Conservation (phyloP, 1,140 invertebrate genomes). For the Chionoecetes opilio region DNA sequence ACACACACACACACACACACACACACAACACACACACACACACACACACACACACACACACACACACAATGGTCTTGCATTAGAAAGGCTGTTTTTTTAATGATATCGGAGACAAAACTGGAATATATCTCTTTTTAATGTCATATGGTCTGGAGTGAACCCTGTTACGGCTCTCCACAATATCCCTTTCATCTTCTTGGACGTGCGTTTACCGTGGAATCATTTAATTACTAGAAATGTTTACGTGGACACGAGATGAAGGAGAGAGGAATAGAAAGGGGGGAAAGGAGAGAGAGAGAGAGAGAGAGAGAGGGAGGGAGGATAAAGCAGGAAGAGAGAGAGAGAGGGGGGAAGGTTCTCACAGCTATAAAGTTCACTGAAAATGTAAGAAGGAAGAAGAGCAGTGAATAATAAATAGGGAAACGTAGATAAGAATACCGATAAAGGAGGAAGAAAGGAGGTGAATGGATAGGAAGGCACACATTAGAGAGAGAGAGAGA, state of each 20-base stretch:
- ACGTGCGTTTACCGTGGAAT: not conserved
- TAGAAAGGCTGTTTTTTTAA: no score
- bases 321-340: not conserved
- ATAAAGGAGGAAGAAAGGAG: not conserved
- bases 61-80: no score
- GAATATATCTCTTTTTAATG: not conserved
- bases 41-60: no score
- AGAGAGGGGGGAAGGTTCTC: not conserved
- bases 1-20: no score
- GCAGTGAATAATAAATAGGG: not conserved
- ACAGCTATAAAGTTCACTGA: not conserved
- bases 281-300: not conserved
- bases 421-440: not conserved
- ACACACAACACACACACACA: no score
- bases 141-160: not conserved
- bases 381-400: not conserved
- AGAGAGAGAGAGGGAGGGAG: not conserved
- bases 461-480: no score
- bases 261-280: slow-evolving; percentile 32
- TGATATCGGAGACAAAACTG: no score
- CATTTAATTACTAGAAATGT: slow-evolving; percentile 41
- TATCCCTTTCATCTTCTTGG: not conserved
- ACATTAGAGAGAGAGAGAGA: not conserved
- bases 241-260: not conserved
- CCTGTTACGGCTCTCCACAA: not conserved